Conservation (phyloP, 2,113 vertebrate species). For the Xyliphius kryptos region DNA sequence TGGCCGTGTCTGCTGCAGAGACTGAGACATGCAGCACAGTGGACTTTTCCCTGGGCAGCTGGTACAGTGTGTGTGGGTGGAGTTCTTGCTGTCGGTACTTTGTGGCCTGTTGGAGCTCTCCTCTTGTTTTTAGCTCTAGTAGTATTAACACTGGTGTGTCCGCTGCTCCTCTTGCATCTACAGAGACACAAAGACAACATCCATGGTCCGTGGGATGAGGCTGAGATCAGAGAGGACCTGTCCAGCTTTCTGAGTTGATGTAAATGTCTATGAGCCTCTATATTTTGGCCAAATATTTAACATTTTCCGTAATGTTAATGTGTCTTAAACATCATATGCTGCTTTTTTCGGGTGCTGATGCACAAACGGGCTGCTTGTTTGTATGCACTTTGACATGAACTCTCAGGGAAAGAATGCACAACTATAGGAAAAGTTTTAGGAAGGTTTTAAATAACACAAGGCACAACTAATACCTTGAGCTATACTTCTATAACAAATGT, state of each 20-base stretch:
- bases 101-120: slow-evolving; percentile 69
- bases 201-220: slow-evolving; percentile 95
- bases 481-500: no score
- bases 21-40: slow-evolving; percentile 66
- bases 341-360: no score
- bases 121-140: slow-evolving; percentile 74
- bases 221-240: slow-evolving; percentile 92
- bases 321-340: no score
- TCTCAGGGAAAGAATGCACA: no score
- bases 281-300: no score
- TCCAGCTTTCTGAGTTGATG: slow-evolving; percentile 67
- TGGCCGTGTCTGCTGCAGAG: slow-evolving; percentile 92
- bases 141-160: slow-evolving; percentile 77
- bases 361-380: no score
- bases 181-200: slow-evolving; percentile 97
- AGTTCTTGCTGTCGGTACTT: slow-evolving; percentile 65
- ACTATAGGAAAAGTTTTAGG: no score
- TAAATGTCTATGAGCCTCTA: background rate
- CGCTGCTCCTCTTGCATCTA: slow-evolving; percentile 77
- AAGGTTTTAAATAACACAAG: no score
- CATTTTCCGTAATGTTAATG: no score
- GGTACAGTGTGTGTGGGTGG: slow-evolving; percentile 71
- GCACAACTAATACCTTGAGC: no score
- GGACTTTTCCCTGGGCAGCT: slow-evolving; percentile 70
- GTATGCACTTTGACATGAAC: no score